Evolutionary conservation across 2,888 invertebrate species (phyloP).

Genomic region (Dermolepida albohirtum): DNA sequence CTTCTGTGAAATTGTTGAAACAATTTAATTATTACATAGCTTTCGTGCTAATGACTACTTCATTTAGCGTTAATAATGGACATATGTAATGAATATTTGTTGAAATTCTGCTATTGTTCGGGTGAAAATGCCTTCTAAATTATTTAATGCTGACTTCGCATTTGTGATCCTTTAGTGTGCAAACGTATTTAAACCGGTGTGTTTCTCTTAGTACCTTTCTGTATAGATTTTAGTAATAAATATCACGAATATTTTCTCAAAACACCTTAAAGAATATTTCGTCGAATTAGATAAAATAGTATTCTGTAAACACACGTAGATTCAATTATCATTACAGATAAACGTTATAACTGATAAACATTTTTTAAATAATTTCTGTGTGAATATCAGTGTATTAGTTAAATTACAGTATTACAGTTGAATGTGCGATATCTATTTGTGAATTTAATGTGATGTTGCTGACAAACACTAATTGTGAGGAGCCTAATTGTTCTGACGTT

Average conservation of each 20-base stretch:
- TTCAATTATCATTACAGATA: slow-evolving; percentile 26
- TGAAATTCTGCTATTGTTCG: not conserved
- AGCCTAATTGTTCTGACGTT: slow-evolving; percentile 4
- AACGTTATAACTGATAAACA: slow-evolving; percentile 10
- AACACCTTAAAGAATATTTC: not conserved
- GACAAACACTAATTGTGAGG: slow-evolving; percentile 28
- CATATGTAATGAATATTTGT: slow-evolving; percentile 8
- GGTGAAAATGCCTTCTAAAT: slow-evolving; percentile 7
- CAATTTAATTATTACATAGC: slow-evolving; percentile 17
- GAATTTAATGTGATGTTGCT: slow-evolving; percentile 21
- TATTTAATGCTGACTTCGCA: not conserved
- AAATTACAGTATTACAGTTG: slow-evolving; percentile 2
- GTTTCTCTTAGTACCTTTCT: no score
- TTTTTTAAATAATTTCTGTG: slow-evolving; percentile 6
- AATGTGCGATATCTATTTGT: slow-evolving; percentile 4
- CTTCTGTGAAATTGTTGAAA: slow-evolving; percentile 32
- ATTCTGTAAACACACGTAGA: slow-evolving; percentile 13
- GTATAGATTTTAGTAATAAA: no score
- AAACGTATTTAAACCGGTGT: no score
- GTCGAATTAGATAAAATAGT: slow-evolving; percentile 28
- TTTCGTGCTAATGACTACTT: slow-evolving; percentile 18
- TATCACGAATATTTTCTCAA: no score
- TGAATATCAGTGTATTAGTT: slow-evolving; percentile 14
- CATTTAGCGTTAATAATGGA: slow-evolving; percentile 1
- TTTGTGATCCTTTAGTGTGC: not conserved